A percentile compares a stretch with the other conserved stretches of the same genome.
These are phyloP conservation scores for Fundulus diaphanus DNA, from an alignment of 2,797 vertebrate genomes.

Conservation along the genomic window DNA sequence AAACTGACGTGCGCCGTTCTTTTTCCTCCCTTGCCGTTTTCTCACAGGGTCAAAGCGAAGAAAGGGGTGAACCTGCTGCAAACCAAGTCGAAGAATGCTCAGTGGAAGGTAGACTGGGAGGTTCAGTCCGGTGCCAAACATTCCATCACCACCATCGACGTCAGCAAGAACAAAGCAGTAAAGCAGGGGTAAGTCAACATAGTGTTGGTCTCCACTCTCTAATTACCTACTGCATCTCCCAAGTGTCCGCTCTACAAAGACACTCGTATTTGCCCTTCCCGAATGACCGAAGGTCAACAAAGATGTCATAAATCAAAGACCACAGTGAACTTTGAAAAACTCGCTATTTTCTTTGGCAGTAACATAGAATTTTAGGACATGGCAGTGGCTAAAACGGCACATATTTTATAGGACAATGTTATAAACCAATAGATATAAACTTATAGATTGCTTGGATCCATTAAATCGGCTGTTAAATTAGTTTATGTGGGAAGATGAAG, in stretches of 20 bases:
- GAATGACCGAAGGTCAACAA: conserved; percentile 15
- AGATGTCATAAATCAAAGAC: conserved; percentile 34
- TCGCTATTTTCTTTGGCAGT: conserved; percentile 7
- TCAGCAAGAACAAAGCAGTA: conserved; percentile 83
- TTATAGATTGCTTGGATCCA: conserved; percentile 23
- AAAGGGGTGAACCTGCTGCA: conserved; percentile 95
- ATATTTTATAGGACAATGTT: conserved; percentile 27
- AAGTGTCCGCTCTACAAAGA: conserved; percentile 9
- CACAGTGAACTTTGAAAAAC: conserved; percentile 42
- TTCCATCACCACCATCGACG: conserved; percentile 93
- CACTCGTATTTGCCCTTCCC: conserved; percentile 24
- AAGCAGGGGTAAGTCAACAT: conserved; percentile 83
- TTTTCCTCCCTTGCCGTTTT: conserved; percentile 23
- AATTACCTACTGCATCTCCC: conserved; percentile 32
- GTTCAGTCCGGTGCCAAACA: conserved; percentile 94
- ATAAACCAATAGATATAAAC: conserved; percentile 37
- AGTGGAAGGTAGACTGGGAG: conserved; percentile 94
- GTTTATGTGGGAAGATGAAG: conserved; percentile 25
- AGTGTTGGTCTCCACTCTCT: background rate
- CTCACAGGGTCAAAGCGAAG: conserved; percentile 95
- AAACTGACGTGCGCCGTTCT: conserved; percentile 41
- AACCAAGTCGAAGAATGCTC: conserved; percentile 88
- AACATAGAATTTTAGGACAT: conserved; percentile 25
- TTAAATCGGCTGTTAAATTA: conserved; percentile 42
- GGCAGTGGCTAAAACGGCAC: conserved; percentile 25